phyloP scores from a whole-genome alignment of 2,113 vertebrate genomes.

The Oophaga pumilio region DNA sequence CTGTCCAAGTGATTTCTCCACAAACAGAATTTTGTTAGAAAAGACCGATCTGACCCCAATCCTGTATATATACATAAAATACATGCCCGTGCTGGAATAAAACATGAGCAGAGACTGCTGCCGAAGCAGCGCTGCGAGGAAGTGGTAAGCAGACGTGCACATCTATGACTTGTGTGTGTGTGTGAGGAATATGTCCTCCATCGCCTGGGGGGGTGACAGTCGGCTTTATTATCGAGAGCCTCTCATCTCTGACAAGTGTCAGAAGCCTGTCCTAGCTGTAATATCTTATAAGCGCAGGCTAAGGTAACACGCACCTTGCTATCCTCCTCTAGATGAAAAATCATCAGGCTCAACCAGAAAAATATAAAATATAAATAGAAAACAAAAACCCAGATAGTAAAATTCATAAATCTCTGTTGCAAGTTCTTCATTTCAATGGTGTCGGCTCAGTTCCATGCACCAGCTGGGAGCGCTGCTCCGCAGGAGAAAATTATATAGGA shows the following conservation, averaged over 20 bases:
- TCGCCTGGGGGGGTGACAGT: not conserved
- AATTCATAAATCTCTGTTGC: not conserved
- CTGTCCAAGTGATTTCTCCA: not conserved
- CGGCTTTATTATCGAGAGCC: not conserved
- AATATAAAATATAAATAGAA: not conserved
- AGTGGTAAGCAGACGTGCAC: not conserved
- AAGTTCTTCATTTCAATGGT: not conserved
- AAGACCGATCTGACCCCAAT: not conserved
- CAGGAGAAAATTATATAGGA: too few relatives aligned
- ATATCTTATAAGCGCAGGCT: not conserved
- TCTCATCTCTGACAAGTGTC: conserved; percentile 12
- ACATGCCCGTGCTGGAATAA: not conserved
- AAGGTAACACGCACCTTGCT: not conserved
- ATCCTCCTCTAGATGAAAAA: not conserved
- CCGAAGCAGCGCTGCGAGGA: not conserved
- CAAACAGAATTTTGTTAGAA: not conserved
- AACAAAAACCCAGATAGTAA: too few relatives aligned
- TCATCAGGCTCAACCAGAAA: not conserved
- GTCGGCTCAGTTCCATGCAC: too few relatives aligned
- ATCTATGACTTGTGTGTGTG: not conserved
- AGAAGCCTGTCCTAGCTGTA: not conserved
- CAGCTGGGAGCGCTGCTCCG: too few relatives aligned
- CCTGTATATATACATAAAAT: not conserved
- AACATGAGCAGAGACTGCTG: not conserved
- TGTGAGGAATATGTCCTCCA: not conserved